Conservation (phyloP, 37 sponge, comb jelly and placozoan genomes). For the Mnemiopsis leidyi region DNA sequence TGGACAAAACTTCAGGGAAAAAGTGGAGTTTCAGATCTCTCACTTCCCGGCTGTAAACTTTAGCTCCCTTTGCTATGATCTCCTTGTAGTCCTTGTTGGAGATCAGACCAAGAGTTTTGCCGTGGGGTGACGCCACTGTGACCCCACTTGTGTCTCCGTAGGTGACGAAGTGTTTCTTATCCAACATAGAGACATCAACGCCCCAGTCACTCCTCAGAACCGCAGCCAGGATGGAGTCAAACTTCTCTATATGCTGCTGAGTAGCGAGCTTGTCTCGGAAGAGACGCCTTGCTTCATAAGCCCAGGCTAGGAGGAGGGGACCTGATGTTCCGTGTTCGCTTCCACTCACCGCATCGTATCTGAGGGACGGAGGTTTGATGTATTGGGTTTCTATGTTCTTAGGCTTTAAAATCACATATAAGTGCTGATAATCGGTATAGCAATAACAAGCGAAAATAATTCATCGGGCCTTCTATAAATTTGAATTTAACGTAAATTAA, state of each 20-base stretch:
- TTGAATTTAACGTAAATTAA: too few relatives aligned
- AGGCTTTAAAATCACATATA: too few relatives aligned
- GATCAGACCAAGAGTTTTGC: slow-evolving; percentile 73
- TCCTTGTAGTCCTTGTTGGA: slow-evolving; percentile 74
- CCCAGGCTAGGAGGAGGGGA: slow-evolving; percentile 77
- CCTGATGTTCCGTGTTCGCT: slow-evolving; percentile 20
- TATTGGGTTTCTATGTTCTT: too few relatives aligned
- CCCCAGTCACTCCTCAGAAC: slow-evolving; percentile 83
- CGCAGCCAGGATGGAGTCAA: slow-evolving; percentile 68
- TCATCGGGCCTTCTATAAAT: too few relatives aligned
- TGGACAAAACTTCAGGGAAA: slow-evolving; percentile 86
- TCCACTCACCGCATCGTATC: slow-evolving; percentile 40
- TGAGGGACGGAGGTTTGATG: background rate
- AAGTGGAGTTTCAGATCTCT: slow-evolving; percentile 76
- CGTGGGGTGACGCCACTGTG: slow-evolving; percentile 47
- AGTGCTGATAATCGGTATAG: too few relatives aligned
- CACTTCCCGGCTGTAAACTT: slow-evolving; percentile 66
- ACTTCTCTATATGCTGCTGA: slow-evolving; percentile 45
- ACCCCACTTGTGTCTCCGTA: slow-evolving; percentile 70
- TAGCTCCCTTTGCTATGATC: slow-evolving; percentile 73
- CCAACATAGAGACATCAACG: slow-evolving; percentile 37
- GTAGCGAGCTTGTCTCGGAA: slow-evolving; percentile 85
- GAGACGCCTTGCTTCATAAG: slow-evolving; percentile 84
- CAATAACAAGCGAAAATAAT: too few relatives aligned
- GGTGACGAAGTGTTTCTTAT: slow-evolving; percentile 73